Conservation (phyloP, 2,888 invertebrate species). For the Machimus atricapillus region DNA sequence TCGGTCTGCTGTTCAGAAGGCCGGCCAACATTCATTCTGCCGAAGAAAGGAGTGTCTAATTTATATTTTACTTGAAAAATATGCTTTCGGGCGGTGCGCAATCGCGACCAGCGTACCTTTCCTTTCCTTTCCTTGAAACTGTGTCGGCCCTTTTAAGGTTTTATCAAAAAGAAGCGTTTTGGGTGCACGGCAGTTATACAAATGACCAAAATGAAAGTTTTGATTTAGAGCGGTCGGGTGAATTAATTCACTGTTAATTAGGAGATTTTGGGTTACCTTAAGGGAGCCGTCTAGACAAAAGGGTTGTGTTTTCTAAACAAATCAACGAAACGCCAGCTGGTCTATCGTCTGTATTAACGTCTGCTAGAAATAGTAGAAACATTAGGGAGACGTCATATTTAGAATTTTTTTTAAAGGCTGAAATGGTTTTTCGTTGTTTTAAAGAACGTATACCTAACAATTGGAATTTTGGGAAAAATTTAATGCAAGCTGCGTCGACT, state of each 20-base stretch:
- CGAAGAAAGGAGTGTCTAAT: conserved; percentile 20
- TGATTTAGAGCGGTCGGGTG: conserved; percentile 28
- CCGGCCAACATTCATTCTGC: neutral
- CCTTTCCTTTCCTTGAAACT: neutral
- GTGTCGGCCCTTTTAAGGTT: conserved; percentile 6
- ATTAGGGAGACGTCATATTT: too few species aligned
- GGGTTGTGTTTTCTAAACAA: neutral
- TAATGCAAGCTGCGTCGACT: too few species aligned
- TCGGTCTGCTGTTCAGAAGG: conserved; percentile 38
- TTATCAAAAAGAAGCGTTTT: neutral
- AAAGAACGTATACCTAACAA: too few species aligned
- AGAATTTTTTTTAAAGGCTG: too few species aligned
- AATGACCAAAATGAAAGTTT: conserved; percentile 39
- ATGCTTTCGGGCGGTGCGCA: neutral
- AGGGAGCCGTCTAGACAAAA: conserved; percentile 15
- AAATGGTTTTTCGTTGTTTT: too few species aligned
- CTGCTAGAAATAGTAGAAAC: neutral
- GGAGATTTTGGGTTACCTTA: neutral
- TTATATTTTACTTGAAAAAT: conserved; percentile 39
- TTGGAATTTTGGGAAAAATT: too few species aligned
- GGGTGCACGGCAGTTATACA: conserved; percentile 14
- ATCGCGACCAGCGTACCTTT: neutral
- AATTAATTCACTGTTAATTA: conserved; percentile 36
- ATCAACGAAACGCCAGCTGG: neutral
- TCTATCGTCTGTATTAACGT: neutral